Evolutionary conservation across 2,797 vertebrate species (phyloP).

Genomic region (Danio albolineatus): DNA sequence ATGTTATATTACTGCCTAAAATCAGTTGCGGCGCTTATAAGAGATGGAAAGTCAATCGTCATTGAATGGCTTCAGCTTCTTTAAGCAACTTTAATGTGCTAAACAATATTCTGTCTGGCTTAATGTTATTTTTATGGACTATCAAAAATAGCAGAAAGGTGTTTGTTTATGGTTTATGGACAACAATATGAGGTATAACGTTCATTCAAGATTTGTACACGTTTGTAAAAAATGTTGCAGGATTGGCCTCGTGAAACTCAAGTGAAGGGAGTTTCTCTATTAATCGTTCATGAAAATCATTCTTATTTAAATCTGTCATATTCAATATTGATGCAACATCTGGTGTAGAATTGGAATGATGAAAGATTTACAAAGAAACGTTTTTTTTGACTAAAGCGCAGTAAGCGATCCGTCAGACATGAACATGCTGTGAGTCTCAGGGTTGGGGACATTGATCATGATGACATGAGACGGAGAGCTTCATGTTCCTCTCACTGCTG

Average conservation of each 20-base stretch:
- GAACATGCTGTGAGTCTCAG: not conserved
- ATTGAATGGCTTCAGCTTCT: conserved; percentile 64
- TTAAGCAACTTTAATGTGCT: conserved; percentile 10
- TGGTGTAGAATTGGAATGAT: not conserved
- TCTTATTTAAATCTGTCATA: not conserved
- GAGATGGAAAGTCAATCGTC: conserved; percentile 60
- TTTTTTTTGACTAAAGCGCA: not conserved
- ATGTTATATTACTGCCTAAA: conserved; percentile 69
- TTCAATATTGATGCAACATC: not conserved
- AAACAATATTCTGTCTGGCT: not conserved
- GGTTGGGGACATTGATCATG: not conserved
- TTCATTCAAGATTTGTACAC: not conserved
- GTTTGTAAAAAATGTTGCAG: not conserved
- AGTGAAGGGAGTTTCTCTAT: not conserved
- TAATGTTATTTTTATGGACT: conserved; percentile 1
- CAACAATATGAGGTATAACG: conserved; percentile 11
- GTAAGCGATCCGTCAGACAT: not conserved
- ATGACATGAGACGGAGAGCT: not conserved
- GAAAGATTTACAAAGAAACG: not conserved
- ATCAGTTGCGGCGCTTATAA: conserved; percentile 67
- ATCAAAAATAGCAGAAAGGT: not conserved
- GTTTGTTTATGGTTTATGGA: conserved; percentile 1
- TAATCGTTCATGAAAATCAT: not conserved
- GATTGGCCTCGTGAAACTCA: not conserved
- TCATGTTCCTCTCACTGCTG: conserved; percentile 7